phyloP scores from a whole-genome alignment of 2,888 invertebrate genomes.

The Polymixis lichenea region DNA sequence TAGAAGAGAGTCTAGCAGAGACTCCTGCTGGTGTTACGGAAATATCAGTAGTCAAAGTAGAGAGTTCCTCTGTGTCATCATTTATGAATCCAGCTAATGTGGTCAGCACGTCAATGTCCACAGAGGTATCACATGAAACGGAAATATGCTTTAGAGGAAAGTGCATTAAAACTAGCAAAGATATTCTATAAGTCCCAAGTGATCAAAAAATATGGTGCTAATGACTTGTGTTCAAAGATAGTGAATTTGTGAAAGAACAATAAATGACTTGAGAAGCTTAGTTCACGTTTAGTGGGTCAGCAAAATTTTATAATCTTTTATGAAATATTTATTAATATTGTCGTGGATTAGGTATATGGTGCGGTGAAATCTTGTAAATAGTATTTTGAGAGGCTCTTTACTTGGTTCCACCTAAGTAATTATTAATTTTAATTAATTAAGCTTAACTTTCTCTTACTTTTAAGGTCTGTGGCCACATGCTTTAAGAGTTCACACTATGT shows the following conservation, averaged over 20 bases:
- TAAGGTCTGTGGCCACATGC: constrained; percentile 75
- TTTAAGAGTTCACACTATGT: constrained; percentile 72
- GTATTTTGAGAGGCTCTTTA: constrained; percentile 80
- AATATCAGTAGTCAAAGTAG: constrained; percentile 68
- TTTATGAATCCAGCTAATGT: constrained; percentile 89
- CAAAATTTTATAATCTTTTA: constrained; percentile 57
- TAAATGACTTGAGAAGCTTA: constrained; percentile 47
- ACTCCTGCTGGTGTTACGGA: constrained; percentile 61
- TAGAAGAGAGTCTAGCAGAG: constrained; percentile 61
- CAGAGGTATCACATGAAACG: constrained; percentile 95
- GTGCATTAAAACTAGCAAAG: constrained; percentile 93
- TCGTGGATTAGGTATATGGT: constrained; percentile 68
- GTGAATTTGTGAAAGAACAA: constrained; percentile 67
- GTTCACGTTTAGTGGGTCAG: constrained; percentile 35
- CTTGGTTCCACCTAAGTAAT: constrained; percentile 83
- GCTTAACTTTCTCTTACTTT: constrained; percentile 61
- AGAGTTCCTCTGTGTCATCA: constrained; percentile 81
- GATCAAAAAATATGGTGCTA: constrained; percentile 74
- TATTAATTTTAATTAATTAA: constrained; percentile 60
- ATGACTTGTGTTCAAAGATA: constrained; percentile 83
- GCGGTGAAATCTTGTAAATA: constrained; percentile 89
- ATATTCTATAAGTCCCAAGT: constrained; percentile 77
- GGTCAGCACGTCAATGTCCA: constrained; percentile 94
- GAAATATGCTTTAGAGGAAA: constrained; percentile 97
- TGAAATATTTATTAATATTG: constrained; percentile 67